Evolutionary conservation across 2,888 invertebrate genomes (phyloP), one percentile per base, ranked within the genome.

Genomic region (Rambutsinella grinnellia): DNA sequence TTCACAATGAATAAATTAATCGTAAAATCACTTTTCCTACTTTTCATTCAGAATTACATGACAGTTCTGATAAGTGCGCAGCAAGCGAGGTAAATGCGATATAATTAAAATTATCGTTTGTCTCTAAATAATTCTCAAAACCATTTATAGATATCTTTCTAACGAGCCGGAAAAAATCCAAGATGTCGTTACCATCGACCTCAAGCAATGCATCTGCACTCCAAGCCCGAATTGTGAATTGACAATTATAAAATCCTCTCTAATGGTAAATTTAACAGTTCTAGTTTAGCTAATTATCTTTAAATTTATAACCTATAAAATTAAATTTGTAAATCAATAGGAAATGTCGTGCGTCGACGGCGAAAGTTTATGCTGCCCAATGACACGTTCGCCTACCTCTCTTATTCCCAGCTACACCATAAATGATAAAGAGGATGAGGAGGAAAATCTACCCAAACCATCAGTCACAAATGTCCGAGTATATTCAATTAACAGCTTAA

Each of bases 221-320:
- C 5, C 27, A 44, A 24, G 8, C 5, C 10, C 54, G 5, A 21
- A 49, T 10, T 83, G 83, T 53, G 79, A 80, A 23, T 61, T 82
- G 5, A 74, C 76, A n/a, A 80, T 83, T 24, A 28, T 69, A 2
- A 76, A 79, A 24, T 76, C 80, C 0, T 47, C 72, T 10, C 24
- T 81, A 8, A n/a, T 79, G 70, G 82, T 80, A 80, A 47, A 15
- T 28, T 27, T 15, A 57, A 57, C 24, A 3, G 17, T 53, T 53
- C 21, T 21, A 5, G 21, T 21, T 21, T 5, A 53, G 5, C 17
- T 13, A 13, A 2, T 56, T 56, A 15, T 24, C 2, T 24, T 26
- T 19, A 5, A 24, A 3, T 23, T 62, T 15, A 6, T 62, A 13
- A 60, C 2, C 5, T 10, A 28, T n/a, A n/a, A 60, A 15, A 60